Evolutionary conservation across 2,113 vertebrate species (phyloP).

Genomic region (Oplegnathus fasciatus): DNA sequence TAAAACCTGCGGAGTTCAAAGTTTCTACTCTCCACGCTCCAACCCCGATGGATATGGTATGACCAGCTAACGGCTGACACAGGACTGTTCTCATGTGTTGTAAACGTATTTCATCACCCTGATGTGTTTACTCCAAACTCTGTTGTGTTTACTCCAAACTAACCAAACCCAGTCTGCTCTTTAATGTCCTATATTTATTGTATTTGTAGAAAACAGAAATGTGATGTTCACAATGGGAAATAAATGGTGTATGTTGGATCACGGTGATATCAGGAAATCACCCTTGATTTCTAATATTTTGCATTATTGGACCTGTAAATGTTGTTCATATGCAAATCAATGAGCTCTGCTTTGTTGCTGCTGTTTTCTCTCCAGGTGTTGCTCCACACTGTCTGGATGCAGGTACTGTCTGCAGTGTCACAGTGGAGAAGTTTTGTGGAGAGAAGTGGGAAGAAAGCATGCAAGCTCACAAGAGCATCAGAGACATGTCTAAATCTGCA

Average conservation of each 20-base stretch:
- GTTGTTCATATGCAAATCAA: background rate
- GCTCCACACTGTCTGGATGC: constrained; percentile 94
- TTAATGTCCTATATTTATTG: background rate
- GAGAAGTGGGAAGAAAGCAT: constrained; percentile 94
- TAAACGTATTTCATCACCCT: constrained; percentile 26
- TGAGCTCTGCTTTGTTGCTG: background rate
- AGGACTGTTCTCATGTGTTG: constrained; percentile 13
- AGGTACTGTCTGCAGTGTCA: constrained; percentile 88
- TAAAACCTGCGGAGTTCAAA: constrained; percentile 96
- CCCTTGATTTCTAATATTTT: background rate
- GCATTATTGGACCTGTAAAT: background rate
- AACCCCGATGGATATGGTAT: constrained; percentile 94
- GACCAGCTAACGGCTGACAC: constrained; percentile 9
- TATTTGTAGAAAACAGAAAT: background rate
- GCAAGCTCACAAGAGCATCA: constrained; percentile 89
- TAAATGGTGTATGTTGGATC: background rate
- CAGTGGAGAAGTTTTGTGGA: constrained; percentile 90
- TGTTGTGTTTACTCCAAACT: background rate
- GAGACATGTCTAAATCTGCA: constrained; percentile 87
- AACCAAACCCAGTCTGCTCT: background rate
- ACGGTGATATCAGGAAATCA: background rate
- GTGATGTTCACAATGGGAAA: constrained; percentile 5
- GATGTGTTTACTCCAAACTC: constrained; percentile 29
- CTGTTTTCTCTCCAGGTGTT: constrained; percentile 85
- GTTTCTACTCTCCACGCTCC: constrained; percentile 95